Conservation (phyloP, 2,888 invertebrate species). For the Chrysolina americana region DNA sequence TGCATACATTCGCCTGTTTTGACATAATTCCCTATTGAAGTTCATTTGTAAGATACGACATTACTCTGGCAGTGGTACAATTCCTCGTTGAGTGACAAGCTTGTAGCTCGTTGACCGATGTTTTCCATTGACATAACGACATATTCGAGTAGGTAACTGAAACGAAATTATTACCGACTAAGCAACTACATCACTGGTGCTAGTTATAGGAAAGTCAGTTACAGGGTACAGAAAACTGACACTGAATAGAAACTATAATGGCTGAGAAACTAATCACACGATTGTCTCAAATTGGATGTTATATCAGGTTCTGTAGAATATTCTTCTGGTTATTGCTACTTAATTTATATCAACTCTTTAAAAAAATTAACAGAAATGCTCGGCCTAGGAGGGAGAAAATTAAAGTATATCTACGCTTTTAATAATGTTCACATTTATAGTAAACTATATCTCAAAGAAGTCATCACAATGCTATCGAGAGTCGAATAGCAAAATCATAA, state of each 20-base stretch:
- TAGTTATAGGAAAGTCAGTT: neutral
- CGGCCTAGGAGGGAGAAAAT: no score
- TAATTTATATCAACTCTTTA: no score
- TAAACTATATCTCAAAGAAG: no score
- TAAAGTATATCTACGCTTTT: no score
- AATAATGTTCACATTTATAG: no score
- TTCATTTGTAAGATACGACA: slow-evolving; percentile 39
- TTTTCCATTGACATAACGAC: neutral
- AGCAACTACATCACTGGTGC: neutral
- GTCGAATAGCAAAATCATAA: no score
- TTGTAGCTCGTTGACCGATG: neutral
- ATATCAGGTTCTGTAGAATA: no score
- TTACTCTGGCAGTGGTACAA: slow-evolving; percentile 32
- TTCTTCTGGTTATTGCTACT: no score
- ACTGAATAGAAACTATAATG: neutral
- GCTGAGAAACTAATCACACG: neutral
- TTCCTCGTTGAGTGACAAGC: neutral
- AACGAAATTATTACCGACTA: neutral
- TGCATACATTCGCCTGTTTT: slow-evolving; percentile 43
- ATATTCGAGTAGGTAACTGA: neutral
- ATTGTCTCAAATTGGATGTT: neutral
- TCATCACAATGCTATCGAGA: no score
- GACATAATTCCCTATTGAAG: slow-evolving; percentile 47
- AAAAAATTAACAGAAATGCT: no score
- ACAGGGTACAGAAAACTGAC: neutral